Evolutionary conservation across 2,797 vertebrate genomes (phyloP).

Genomic region (Eulemur mongoz): DNA sequence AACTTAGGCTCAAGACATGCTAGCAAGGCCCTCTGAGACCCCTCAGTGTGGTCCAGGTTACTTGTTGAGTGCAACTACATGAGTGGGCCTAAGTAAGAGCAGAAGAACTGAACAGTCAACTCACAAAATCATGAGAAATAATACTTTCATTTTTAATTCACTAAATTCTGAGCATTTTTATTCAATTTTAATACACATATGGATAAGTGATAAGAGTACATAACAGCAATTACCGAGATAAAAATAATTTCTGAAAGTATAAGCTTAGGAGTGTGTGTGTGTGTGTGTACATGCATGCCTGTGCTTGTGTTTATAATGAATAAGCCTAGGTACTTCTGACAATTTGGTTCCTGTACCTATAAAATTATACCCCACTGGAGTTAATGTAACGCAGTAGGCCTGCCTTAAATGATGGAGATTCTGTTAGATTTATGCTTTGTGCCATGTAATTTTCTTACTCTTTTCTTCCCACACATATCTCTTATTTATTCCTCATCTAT

Average conservation of each 20-base stretch:
- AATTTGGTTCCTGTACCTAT: neutral
- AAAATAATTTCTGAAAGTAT: neutral
- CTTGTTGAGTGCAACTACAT: neutral
- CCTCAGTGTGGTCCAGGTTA: neutral
- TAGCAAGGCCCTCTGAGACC: neutral
- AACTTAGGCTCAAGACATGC: neutral
- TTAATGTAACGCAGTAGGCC: neutral
- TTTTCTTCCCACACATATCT: neutral
- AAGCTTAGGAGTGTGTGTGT: neutral
- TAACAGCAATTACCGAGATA: neutral
- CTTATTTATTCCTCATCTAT: neutral
- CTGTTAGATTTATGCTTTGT: neutral
- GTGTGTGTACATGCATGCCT: too few relatives aligned
- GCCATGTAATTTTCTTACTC: neutral
- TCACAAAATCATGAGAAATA: neutral
- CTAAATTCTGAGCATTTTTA: neutral
- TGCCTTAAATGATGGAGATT: neutral
- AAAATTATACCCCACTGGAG: neutral
- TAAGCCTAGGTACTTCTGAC: neutral
- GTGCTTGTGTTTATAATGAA: neutral
- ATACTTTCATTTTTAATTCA: neutral
- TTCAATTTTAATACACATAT: neutral
- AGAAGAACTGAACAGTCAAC: neutral
- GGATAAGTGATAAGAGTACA: neutral
- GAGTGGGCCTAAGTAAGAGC: neutral